Percentiles rank a stretch among this genome's conserved stretches.
Conservation (phyloP, 2,113 vertebrate genomes). For the Ahaetulla prasina region DNA sequence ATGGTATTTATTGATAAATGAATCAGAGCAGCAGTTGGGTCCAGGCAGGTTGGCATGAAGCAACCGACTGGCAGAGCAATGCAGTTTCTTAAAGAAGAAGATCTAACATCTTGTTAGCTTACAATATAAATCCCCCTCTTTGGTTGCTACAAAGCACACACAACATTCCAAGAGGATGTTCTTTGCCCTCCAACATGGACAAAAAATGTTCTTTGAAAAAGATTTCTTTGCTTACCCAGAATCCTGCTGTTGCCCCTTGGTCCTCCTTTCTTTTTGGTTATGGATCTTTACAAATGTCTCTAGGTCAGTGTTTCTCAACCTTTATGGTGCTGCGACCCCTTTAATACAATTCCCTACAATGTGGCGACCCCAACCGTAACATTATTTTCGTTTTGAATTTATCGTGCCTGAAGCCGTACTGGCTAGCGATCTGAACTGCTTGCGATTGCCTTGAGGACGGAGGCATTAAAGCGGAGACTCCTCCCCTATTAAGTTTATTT, state of each 20-base stretch:
- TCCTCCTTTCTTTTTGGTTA: background rate
- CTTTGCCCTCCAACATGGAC: background rate
- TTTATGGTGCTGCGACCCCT: too few relatives aligned
- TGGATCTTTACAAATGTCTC: background rate
- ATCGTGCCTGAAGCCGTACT: too few relatives aligned
- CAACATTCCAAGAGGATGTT: background rate
- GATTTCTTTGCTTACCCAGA: background rate
- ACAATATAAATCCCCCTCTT: background rate
- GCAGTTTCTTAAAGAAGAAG: background rate
- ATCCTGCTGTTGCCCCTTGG: background rate
- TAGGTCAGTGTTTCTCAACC: too few relatives aligned
- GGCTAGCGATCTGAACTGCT: too few relatives aligned
- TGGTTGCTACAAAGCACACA: background rate
- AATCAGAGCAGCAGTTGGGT: constrained; percentile 3
- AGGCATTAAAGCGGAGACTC: too few relatives aligned
- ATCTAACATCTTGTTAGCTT: background rate
- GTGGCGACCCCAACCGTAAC: too few relatives aligned
- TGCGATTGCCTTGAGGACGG: too few relatives aligned
- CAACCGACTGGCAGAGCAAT: background rate
- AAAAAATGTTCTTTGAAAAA: background rate
- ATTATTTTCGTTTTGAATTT: too few relatives aligned
- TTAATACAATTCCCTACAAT: too few relatives aligned
- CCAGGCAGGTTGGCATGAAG: background rate
- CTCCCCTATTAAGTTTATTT: too few relatives aligned
- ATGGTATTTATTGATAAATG: constrained; percentile 8